These are phyloP conservation scores for Hypotaenidia okinawae DNA, from an alignment of 2,797 vertebrate species.

Conservation along the genomic window DNA sequence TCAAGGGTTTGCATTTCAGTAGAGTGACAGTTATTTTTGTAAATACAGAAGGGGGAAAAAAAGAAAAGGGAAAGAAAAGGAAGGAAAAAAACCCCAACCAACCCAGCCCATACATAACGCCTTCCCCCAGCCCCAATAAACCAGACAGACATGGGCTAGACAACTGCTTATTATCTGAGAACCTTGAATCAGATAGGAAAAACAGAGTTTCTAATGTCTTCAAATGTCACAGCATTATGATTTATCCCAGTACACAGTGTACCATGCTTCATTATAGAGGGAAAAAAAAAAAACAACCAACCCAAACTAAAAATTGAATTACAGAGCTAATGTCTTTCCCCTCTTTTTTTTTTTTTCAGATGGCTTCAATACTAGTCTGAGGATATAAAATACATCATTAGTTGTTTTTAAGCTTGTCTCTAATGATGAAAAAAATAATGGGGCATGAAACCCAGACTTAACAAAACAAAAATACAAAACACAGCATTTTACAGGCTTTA, in stretches of 20 bases:
- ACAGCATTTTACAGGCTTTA: slow-evolving; percentile 80
- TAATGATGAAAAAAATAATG: slow-evolving; percentile 86
- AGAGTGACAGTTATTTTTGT: slow-evolving; percentile 75
- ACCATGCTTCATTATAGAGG: slow-evolving; percentile 70
- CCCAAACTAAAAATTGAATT: slow-evolving; percentile 59
- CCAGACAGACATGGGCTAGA: slow-evolving; percentile 40
- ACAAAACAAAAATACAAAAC: slow-evolving; percentile 77
- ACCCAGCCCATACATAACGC: not conserved
- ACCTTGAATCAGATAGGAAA: slow-evolving; percentile 63
- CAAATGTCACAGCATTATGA: slow-evolving; percentile 72
- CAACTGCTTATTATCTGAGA: slow-evolving; percentile 67
- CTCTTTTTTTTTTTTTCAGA: slow-evolving; percentile 19
- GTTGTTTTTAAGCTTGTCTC: slow-evolving; percentile 84
- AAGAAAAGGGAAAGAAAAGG: not conserved
- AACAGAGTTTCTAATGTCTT: slow-evolving; percentile 67
- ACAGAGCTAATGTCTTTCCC: slow-evolving; percentile 67
- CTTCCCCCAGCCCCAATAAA: slow-evolving; percentile 24
- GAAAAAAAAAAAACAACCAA: not conserved
- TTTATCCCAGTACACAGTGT: slow-evolving; percentile 68
- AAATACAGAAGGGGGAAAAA: slow-evolving; percentile 5
- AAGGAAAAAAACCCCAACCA: not conserved
- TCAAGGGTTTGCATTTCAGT: slow-evolving; percentile 69
- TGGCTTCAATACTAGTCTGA: slow-evolving; percentile 44
- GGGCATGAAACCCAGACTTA: slow-evolving; percentile 76
- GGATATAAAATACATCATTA: slow-evolving; percentile 78